These are phyloP conservation scores for Oceanites oceanicus DNA, from an alignment of 2,113 vertebrate species.

Conservation along the genomic window DNA sequence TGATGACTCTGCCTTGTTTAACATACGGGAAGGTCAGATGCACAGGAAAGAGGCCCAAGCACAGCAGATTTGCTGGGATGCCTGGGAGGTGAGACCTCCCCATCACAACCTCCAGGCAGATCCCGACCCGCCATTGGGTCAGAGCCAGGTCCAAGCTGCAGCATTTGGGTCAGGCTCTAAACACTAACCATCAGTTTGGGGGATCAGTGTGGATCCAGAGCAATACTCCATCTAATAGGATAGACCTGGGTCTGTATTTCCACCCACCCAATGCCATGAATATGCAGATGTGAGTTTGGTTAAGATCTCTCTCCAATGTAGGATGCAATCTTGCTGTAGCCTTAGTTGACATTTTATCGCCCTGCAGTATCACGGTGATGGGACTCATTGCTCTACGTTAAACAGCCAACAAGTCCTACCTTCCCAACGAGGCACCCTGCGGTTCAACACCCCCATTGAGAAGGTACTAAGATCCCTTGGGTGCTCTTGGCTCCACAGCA, in stretches of 20 bases:
- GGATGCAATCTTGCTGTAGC: neutral
- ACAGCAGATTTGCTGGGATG: neutral
- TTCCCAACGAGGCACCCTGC: neutral
- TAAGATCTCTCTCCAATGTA: neutral
- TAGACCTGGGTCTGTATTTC: neutral
- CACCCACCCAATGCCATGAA: neutral
- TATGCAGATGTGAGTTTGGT: neutral
- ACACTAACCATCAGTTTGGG: too few species aligned
- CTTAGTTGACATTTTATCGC: neutral
- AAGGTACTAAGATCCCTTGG: neutral
- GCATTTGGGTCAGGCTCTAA: neutral
- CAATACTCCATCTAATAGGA: neutral
- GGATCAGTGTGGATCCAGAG: neutral
- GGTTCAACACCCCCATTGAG: neutral
- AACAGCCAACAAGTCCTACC: neutral
- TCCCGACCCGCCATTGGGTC: fast-evolving
- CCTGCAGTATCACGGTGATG: neutral
- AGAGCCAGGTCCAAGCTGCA: neutral
- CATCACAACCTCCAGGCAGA: neutral
- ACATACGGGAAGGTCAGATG: neutral
- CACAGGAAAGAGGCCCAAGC: neutral
- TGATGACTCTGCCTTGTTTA: neutral
- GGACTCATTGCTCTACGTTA: neutral
- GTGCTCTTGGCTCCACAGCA: neutral
- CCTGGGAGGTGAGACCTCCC: neutral